Evolutionary conservation across 2,113 vertebrate genomes (phyloP), one percentile per base, ranked within the genome.

Genomic region (Ictalurus punctatus): DNA sequence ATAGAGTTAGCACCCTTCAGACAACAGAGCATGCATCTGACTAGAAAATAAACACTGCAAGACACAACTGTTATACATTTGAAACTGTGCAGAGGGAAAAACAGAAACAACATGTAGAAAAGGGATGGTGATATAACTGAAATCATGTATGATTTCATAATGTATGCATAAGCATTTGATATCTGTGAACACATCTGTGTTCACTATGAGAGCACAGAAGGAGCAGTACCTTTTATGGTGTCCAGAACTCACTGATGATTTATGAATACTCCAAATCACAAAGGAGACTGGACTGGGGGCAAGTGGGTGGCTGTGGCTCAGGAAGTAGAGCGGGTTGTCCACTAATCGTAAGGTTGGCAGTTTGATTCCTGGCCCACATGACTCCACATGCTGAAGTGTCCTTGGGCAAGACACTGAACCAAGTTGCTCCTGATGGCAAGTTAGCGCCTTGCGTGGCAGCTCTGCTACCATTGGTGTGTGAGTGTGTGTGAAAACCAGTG

Each of bases 151-250:
- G 44, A 48, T 48, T 48, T 48, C 6, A 34, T 7, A 58, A 7
- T 48, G 44, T 76, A 84, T 56, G n/a, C 58, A 65, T 56, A 63
- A 84, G 17, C 56, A 84, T 16, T 34, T 1, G 44, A 82, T 25
- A 52, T 16, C 71, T 37, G 12, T 23, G 19, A 58, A 34, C 16
- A 59, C 17, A 83, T 88, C 87, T 48, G 37, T 34, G 34, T 13
- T 88, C 34, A 74, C 34, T 40, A 48, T 48, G 54, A 61, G 69
- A 76, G 69, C 44, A n/a, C 30, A 88, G 65, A 44, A 27, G 52
- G 37, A 88, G 37, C 56, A 58, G 8, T 88, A 76, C 81, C 87
- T 63, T 84, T 84, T 84, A 88, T 88, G 69, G 87, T 78, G 23
- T 25, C 58, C 6, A 12, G 71, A 17, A 54, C 65, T 83, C 19